A percentile compares a stretch with the other conserved stretches of the same genome.
Conservation (phyloP, 2,888 invertebrate species). For the Prionchulus punctatus region DNA sequence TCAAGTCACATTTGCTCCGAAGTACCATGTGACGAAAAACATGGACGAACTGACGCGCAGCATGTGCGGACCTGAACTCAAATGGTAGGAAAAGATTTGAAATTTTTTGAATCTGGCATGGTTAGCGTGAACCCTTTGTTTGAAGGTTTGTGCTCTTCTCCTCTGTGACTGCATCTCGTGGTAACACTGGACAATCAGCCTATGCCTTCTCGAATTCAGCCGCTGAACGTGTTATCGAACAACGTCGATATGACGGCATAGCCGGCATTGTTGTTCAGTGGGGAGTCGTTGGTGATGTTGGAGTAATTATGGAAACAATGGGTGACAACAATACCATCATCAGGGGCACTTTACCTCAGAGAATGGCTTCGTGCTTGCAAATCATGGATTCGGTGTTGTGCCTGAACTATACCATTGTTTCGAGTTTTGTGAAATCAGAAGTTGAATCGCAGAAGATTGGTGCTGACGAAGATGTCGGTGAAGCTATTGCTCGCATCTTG, state of each 20-base stretch:
- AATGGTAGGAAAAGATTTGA: constrained; percentile 11
- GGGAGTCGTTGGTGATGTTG: constrained; percentile 90
- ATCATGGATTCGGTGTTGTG: constrained; percentile 77
- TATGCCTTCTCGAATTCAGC: constrained; percentile 91
- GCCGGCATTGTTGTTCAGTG: constrained; percentile 83
- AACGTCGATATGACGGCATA: constrained; percentile 59
- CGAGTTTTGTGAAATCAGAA: neutral
- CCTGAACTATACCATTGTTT: constrained; percentile 38
- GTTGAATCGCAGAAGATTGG: too few species aligned
- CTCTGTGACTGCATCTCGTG: constrained; percentile 85
- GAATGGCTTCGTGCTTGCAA: constrained; percentile 75
- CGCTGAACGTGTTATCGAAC: constrained; percentile 87
- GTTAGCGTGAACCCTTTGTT: too few species aligned
- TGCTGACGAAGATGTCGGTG: constrained; percentile 14
- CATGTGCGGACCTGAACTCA: constrained; percentile 47
- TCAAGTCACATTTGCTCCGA: constrained; percentile 58
- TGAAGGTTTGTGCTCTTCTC: constrained; percentile 81
- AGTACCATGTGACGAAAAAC: constrained; percentile 63
- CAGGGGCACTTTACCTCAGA: constrained; percentile 86
- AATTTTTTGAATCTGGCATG: too few species aligned
- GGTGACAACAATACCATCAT: constrained; percentile 71
- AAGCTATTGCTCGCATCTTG: constrained; percentile 30
- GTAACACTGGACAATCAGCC: constrained; percentile 87
- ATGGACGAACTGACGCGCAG: constrained; percentile 62
- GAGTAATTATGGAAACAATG: constrained; percentile 72